A percentile compares a stretch with the other conserved stretches of the same genome.
These are phyloP conservation scores for Drosophila repletoides DNA, from an alignment of 1,140 invertebrate genomes.

Conservation along the genomic window DNA sequence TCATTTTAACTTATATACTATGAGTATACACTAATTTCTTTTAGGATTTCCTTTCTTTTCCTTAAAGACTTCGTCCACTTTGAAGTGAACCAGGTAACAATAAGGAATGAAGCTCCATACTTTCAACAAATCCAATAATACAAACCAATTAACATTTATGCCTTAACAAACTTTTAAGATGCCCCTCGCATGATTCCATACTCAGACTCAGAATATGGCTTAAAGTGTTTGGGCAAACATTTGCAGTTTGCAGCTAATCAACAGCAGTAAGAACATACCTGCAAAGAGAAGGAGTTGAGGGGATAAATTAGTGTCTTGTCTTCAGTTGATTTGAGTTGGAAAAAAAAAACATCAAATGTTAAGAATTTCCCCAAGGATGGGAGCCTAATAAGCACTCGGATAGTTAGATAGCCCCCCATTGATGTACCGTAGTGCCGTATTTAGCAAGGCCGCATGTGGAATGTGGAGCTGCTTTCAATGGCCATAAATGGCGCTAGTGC, in stretches of 20 bases:
- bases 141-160: background rate
- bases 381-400: background rate
- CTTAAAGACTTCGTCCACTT: too few relatives aligned
- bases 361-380: slow-evolving; percentile 12
- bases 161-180: background rate
- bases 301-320: slow-evolving; percentile 16
- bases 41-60: too few relatives aligned
- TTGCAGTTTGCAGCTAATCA: slow-evolving; percentile 4
- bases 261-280: slow-evolving; percentile 27
- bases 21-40: too few relatives aligned
- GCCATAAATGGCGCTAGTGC: slow-evolving; percentile 28
- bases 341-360: slow-evolving; percentile 1
- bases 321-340: background rate
- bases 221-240: slow-evolving; percentile 9
- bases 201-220: background rate
- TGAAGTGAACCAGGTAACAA: too few relatives aligned
- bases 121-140: too few relatives aligned
- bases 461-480: slow-evolving; percentile 36
- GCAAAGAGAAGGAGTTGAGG: slow-evolving; percentile 23
- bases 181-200: background rate
- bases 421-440: slow-evolving; percentile 1
- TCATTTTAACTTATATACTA: too few relatives aligned
- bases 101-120: too few relatives aligned
- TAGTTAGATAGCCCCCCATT: background rate
- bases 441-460: slow-evolving; percentile 34